Conservation (phyloP, 2,113 vertebrate genomes). For the Chiloscyllium plagiosum region DNA sequence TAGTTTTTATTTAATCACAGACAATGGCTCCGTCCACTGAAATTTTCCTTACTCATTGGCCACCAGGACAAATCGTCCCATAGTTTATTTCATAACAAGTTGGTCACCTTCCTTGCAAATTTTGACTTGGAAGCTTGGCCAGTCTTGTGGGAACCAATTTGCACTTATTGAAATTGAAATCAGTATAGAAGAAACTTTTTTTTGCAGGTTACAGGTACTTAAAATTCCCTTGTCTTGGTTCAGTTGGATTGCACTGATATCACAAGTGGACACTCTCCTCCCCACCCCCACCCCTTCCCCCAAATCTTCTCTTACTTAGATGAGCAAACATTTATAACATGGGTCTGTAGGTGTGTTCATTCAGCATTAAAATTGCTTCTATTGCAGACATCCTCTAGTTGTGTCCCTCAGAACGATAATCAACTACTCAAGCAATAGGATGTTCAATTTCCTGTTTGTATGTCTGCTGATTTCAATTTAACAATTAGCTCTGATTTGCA, state of each 20-base stretch:
- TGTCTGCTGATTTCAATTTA: not conserved
- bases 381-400: not conserved
- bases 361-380: not conserved
- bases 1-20: too few species aligned
- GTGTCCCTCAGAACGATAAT: not conserved
- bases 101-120: not conserved
- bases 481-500: not conserved
- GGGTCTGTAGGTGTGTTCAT: not conserved
- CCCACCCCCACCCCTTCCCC: too few species aligned
- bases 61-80: too few species aligned
- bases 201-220: not conserved
- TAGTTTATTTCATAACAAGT: too few species aligned
- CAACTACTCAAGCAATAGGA: not conserved
- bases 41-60: too few species aligned
- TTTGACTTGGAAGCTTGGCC: not conserved
- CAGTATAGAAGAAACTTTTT: not conserved
- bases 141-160: not conserved
- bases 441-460: not conserved
- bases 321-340: not conserved
- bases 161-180: not conserved
- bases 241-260: not conserved
- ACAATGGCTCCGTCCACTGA: too few species aligned
- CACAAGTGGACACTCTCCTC: not conserved
- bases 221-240: not conserved
- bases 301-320: not conserved